These are phyloP conservation scores for Diloba caeruleocephala DNA, from an alignment of 2,888 invertebrate genomes.

Conservation along the genomic window DNA sequence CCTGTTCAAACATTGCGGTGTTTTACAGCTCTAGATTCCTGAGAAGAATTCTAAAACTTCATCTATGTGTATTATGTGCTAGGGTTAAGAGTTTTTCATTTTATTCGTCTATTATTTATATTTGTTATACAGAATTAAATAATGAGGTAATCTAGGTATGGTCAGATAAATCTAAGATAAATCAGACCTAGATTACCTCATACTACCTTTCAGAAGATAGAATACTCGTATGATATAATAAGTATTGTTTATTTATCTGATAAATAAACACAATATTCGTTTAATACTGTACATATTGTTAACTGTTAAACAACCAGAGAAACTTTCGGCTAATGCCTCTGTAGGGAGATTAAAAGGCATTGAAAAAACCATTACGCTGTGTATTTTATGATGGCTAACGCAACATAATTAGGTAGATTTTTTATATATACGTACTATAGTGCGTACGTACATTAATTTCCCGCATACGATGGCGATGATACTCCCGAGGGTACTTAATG, in stretches of 20 bases:
- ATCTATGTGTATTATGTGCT: too few species aligned
- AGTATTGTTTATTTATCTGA: too few species aligned
- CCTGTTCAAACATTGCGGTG: constrained; percentile 43
- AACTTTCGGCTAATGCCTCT: constrained; percentile 46
- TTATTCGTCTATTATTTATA: too few species aligned
- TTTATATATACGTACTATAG: constrained; percentile 22
- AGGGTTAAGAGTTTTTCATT: too few species aligned
- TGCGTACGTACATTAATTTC: constrained; percentile 15
- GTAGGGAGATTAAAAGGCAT: constrained; percentile 49
- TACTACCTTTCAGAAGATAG: too few species aligned
- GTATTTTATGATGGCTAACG: constrained; percentile 45
- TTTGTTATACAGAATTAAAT: too few species aligned
- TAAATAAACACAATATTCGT: too few species aligned
- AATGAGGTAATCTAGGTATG: too few species aligned
- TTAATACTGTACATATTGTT: constrained; percentile 24
- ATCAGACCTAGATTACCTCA: too few species aligned
- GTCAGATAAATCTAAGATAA: too few species aligned
- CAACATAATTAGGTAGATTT: constrained; percentile 39
- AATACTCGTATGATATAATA: too few species aligned
- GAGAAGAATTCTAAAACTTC: constrained; percentile 21
- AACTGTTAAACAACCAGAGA: constrained; percentile 44
- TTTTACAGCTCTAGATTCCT: constrained; percentile 29
- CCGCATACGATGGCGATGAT: constrained; percentile 24
- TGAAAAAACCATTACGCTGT: constrained; percentile 48
- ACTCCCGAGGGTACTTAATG: constrained; percentile 39